Percentiles rank a stretch among this genome's conserved stretches.
These are phyloP conservation scores for Catostomus latipinnis DNA, from an alignment of 2,797 vertebrate species.

Conservation along the genomic window DNA sequence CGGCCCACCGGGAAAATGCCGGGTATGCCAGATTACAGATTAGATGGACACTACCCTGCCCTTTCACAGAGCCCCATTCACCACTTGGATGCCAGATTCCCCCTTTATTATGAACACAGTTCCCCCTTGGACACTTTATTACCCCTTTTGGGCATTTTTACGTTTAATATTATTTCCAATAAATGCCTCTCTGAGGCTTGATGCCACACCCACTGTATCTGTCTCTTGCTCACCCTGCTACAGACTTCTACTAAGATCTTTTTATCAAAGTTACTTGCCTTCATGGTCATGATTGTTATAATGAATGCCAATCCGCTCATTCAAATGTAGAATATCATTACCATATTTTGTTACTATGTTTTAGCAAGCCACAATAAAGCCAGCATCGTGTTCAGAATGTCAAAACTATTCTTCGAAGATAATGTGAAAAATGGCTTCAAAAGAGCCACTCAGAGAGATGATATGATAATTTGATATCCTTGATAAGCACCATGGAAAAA, in stretches of 20 bases:
- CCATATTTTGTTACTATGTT: slow-evolving; percentile 76
- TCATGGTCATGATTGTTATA: slow-evolving; percentile 61
- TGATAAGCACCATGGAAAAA: slow-evolving; percentile 83
- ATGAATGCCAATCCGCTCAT: slow-evolving; percentile 63
- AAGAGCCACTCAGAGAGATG: slow-evolving; percentile 79
- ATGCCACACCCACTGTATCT: too few species aligned
- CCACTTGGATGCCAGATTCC: too few species aligned
- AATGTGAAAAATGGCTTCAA: slow-evolving; percentile 79
- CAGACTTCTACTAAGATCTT: slow-evolving; percentile 40
- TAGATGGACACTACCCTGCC: too few species aligned
- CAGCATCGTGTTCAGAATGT: slow-evolving; percentile 80
- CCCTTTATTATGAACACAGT: too few species aligned
- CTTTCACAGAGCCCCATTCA: too few species aligned
- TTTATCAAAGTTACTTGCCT: slow-evolving; percentile 46
- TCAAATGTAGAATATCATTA: slow-evolving; percentile 71
- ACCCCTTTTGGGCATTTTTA: too few species aligned
- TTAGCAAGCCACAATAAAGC: slow-evolving; percentile 78
- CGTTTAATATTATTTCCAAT: too few species aligned
- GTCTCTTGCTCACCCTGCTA: background rate
- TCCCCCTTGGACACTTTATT: too few species aligned
- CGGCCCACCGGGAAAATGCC: too few species aligned
- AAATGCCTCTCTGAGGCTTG: too few species aligned
- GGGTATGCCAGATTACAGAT: too few species aligned
- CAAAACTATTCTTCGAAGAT: slow-evolving; percentile 81
- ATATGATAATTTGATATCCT: slow-evolving; percentile 84